A percentile compares a stretch with the other conserved stretches of the same genome.
phyloP scores from a whole-genome alignment of 2,888 invertebrate genomes.

The Unio pictorum region DNA sequence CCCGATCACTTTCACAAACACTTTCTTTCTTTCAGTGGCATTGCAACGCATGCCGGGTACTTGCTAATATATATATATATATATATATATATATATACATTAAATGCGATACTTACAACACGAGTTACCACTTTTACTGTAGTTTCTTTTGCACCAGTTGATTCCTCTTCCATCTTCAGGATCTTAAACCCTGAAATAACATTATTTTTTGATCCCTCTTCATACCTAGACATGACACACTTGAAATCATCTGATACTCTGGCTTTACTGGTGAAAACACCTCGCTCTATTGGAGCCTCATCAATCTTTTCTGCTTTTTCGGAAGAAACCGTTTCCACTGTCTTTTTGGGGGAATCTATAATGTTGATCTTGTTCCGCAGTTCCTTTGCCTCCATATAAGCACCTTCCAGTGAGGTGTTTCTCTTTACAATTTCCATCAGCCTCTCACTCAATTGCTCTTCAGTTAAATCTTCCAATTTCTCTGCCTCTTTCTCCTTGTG shows the following conservation, averaged over 20 bases:
- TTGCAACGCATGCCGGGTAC: no score
- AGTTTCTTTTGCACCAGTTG: slow-evolving; percentile 28
- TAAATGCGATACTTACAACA: slow-evolving; percentile 21
- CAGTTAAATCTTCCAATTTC: slow-evolving; percentile 6
- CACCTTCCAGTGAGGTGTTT: not conserved
- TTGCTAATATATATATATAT: no score
- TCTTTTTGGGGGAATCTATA: not conserved
- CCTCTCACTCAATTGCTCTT: slow-evolving; percentile 3
- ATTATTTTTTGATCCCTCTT: slow-evolving; percentile 14
- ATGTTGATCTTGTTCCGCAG: slow-evolving; percentile 4
- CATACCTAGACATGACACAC: slow-evolving; percentile 20
- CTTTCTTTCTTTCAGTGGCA: no score
- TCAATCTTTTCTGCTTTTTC: slow-evolving; percentile 7
- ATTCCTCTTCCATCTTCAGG: slow-evolving; percentile 29
- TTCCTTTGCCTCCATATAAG: slow-evolving; percentile 1
- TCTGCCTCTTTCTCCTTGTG: slow-evolving; percentile 8
- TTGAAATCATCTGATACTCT: slow-evolving; percentile 23
- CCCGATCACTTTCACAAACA: no score
- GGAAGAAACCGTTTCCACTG: not conserved
- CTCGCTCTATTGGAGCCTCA: slow-evolving; percentile 2
- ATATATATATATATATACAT: no score
- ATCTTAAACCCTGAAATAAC: slow-evolving; percentile 34
- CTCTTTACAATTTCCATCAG: slow-evolving; percentile 23
- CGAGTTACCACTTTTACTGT: slow-evolving; percentile 29
- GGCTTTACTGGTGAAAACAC: slow-evolving; percentile 15